phyloP scores from a whole-genome alignment of 2,888 invertebrate species.

The Smittia sp. region DNA sequence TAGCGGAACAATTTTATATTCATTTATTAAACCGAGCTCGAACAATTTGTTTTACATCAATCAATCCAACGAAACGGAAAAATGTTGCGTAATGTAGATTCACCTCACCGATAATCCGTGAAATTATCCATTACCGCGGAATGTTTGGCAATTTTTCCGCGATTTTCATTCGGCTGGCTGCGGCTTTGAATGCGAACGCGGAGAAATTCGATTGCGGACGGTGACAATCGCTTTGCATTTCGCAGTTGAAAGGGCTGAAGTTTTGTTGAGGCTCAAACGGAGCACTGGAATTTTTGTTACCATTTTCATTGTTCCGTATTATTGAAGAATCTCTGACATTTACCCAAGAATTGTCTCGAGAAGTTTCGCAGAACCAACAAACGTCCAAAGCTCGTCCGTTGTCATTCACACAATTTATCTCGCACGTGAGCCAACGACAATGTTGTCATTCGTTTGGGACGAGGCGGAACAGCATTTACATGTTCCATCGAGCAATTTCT shows the following conservation, averaged over 20 bases:
- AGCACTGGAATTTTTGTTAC: too few species aligned
- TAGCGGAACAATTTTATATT: not conserved
- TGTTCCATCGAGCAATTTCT: not conserved
- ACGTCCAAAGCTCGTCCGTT: too few species aligned
- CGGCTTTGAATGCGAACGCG: not conserved
- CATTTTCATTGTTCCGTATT: too few species aligned
- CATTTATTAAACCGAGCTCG: not conserved
- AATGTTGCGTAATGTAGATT: not conserved
- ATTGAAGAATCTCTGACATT: too few species aligned
- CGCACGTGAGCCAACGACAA: too few species aligned
- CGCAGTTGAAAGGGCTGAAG: too few species aligned
- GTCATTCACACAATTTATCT: too few species aligned
- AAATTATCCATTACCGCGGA: not conserved
- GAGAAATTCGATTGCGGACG: not conserved
- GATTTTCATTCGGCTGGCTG: not conserved
- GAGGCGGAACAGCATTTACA: not conserved
- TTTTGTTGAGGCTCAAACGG: too few species aligned
- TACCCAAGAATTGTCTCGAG: too few species aligned
- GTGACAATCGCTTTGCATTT: too few species aligned
- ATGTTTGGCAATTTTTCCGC: not conserved
- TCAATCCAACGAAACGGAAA: not conserved
- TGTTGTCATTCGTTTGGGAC: too few species aligned
- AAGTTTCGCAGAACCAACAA: too few species aligned
- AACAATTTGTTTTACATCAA: not conserved
- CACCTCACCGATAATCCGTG: constrained; percentile 1